These are phyloP conservation scores for Ommatoiulus sabulosus DNA, from an alignment of 2,888 invertebrate species.

Conservation along the genomic window DNA sequence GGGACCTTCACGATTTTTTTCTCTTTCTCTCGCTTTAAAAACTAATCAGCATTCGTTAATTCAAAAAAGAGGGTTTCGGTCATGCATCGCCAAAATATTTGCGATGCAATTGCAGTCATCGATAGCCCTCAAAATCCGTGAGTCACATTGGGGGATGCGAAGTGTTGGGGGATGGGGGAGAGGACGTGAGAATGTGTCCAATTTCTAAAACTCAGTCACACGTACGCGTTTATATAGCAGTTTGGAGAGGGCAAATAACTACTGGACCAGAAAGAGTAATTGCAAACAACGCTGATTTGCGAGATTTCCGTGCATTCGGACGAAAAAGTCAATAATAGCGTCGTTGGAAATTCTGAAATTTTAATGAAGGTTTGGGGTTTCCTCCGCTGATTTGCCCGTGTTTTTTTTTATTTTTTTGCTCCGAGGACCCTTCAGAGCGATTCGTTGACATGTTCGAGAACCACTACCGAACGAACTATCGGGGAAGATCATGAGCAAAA, in stretches of 20 bases:
- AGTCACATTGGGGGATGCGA: background rate
- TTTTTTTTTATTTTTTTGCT: background rate
- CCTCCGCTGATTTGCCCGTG: no score
- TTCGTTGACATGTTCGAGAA: background rate
- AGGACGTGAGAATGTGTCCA: conserved; percentile 44
- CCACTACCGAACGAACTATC: no score
- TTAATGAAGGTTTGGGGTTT: background rate
- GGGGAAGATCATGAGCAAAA: no score
- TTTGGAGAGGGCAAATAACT: conserved; percentile 20
- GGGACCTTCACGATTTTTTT: background rate
- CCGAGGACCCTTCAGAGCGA: background rate
- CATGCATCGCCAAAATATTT: conserved; percentile 25
- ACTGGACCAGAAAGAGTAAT: conserved; percentile 45
- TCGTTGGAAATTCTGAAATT: background rate
- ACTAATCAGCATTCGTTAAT: conserved; percentile 15
- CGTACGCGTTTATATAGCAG: background rate
- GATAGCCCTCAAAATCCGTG: conserved; percentile 8
- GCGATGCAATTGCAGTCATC: conserved; percentile 9
- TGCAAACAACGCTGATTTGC: conserved; percentile 16
- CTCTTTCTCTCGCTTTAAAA: background rate
- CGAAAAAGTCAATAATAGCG: background rate
- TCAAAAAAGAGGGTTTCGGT: conserved; percentile 14
- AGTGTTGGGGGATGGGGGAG: background rate
- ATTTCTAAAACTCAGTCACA: background rate
- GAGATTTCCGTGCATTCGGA: background rate